These are phyloP conservation scores for Drosophila affinis DNA, from an alignment of 2,888 invertebrate genomes.

Conservation along the genomic window DNA sequence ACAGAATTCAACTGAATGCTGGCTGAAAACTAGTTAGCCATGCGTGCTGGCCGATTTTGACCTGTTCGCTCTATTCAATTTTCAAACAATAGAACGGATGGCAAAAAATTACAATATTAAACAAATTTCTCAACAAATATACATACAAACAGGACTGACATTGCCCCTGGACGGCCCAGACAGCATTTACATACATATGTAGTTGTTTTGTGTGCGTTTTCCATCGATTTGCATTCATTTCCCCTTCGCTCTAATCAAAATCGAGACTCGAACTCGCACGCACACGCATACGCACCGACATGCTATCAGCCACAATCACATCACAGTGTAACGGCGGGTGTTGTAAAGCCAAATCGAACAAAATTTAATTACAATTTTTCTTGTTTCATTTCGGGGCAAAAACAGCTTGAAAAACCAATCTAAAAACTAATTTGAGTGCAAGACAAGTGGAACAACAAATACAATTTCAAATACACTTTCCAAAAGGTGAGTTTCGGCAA, in stretches of 20 bases:
- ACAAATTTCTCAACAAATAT: conserved; percentile 20
- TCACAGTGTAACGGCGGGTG: conserved; percentile 30
- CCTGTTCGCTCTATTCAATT: conserved; percentile 15
- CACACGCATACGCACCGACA: conserved; percentile 17
- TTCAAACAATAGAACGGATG: conserved; percentile 36
- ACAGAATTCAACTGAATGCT: conserved; percentile 35
- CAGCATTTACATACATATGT: conserved; percentile 14
- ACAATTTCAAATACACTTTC: neutral
- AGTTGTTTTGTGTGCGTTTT: conserved; percentile 8
- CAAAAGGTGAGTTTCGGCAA: conserved; percentile 51
- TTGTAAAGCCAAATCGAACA: conserved; percentile 22
- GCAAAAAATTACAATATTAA: conserved; percentile 37
- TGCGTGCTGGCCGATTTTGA: conserved; percentile 10
- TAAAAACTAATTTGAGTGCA: conserved; percentile 17
- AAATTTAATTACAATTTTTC: conserved; percentile 21
- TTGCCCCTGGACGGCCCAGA: conserved; percentile 44
- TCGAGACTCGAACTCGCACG: conserved; percentile 33
- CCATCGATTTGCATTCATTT: conserved; percentile 62
- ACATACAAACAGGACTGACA: conserved; percentile 42
- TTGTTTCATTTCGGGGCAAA: conserved; percentile 33
- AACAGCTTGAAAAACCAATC: conserved; percentile 35
- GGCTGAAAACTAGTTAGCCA: conserved; percentile 44
- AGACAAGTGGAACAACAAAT: conserved; percentile 58
- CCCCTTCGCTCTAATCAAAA: conserved; percentile 58
- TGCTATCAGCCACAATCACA: conserved; percentile 37